These are phyloP conservation scores for Ceratosolen fusciceps DNA, from an alignment of 1,140 invertebrate genomes.

Conservation along the genomic window DNA sequence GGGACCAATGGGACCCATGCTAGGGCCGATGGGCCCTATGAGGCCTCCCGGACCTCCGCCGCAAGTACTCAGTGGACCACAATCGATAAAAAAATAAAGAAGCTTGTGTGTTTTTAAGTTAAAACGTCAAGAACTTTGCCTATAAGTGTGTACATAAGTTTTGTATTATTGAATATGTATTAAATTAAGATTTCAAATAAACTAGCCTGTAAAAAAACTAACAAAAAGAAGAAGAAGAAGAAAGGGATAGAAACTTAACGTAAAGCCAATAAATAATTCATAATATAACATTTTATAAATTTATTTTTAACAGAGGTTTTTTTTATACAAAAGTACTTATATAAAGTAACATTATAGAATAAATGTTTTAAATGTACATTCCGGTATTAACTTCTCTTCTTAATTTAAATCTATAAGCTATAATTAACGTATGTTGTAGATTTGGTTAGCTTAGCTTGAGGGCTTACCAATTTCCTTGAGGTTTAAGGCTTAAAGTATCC, in stretches of 20 bases:
- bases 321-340: constrained; percentile 25
- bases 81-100: constrained; percentile 74
- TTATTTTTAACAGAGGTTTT: constrained; percentile 35
- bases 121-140: constrained; percentile 7
- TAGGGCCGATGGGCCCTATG: constrained; percentile 79
- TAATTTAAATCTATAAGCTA: too few relatives aligned
- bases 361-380: constrained; percentile 36
- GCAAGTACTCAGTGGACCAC: constrained; percentile 56
- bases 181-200: background rate
- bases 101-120: background rate
- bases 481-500: too few relatives aligned
- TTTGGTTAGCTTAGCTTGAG: too few relatives aligned
- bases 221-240: too few relatives aligned
- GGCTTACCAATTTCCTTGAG: too few relatives aligned
- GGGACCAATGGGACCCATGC: constrained; percentile 80
- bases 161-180: constrained; percentile 23
- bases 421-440: too few relatives aligned
- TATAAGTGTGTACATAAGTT: constrained; percentile 45
- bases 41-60: constrained; percentile 73
- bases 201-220: too few relatives aligned
- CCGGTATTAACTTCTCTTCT: constrained; percentile 8
- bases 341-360: constrained; percentile 28
- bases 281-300: constrained; percentile 25
- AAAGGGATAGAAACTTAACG: too few relatives aligned
- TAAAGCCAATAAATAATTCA: too few relatives aligned